Evolutionary conservation across 1,140 invertebrate species (phyloP).

Genomic region (Fopius arisanus): DNA sequence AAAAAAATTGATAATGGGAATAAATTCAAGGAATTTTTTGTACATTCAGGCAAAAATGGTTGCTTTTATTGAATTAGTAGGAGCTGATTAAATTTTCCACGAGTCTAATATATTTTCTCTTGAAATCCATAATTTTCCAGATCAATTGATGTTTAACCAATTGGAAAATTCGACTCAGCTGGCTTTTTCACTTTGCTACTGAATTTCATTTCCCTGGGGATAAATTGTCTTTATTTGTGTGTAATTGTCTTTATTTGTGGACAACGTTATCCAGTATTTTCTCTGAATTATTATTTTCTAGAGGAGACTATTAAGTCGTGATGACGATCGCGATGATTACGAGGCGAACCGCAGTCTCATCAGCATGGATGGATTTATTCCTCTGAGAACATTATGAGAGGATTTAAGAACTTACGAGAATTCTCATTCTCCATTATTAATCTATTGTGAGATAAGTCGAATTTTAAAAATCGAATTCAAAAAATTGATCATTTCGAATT

Average conservation of each 20-base stretch:
- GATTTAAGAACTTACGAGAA: slow-evolving; percentile 30
- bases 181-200: slow-evolving; percentile 12
- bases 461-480: too few relatives aligned
- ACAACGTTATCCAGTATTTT: not conserved
- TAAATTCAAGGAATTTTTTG: too few relatives aligned
- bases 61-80: too few relatives aligned
- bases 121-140: too few relatives aligned
- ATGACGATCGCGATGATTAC: slow-evolving; percentile 42
- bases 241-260: not conserved
- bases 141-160: too few relatives aligned
- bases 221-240: too few relatives aligned
- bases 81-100: too few relatives aligned
- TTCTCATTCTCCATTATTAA: not conserved
- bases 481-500: not conserved
- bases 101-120: too few relatives aligned
- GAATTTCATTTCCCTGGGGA: too few relatives aligned
- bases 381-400: slow-evolving; percentile 56
- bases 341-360: slow-evolving; percentile 55
- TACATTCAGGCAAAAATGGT: too few relatives aligned
- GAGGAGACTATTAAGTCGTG: slow-evolving; percentile 50
- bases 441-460: too few relatives aligned
- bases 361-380: slow-evolving; percentile 60
- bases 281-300: slow-evolving; percentile 48
- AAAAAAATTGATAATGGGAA: too few relatives aligned
- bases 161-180: slow-evolving; percentile 32